Percentiles rank a stretch among this genome's conserved stretches.
These are phyloP conservation scores for Todus mexicanus DNA, from an alignment of 2,797 vertebrate genomes.

Conservation along the genomic window DNA sequence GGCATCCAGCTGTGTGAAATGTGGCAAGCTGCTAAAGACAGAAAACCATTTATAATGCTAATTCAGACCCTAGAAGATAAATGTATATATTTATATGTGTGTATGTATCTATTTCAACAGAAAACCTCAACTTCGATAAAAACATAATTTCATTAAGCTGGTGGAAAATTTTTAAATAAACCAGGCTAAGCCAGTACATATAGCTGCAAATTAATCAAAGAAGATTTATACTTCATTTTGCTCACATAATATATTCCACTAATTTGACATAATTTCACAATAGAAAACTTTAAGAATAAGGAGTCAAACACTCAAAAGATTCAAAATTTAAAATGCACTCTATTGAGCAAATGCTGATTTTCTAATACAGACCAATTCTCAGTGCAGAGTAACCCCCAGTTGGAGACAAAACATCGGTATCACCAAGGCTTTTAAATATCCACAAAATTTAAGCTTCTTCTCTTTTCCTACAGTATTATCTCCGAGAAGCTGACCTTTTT, in stretches of 20 bases:
- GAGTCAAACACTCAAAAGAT: not conserved
- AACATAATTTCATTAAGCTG: not conserved
- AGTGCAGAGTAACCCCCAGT: not conserved
- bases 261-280: not conserved
- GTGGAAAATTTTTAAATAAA: not conserved
- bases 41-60: not conserved
- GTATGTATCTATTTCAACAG: not conserved
- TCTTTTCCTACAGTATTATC: not conserved
- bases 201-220: not conserved
- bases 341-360: not conserved
- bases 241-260: not conserved
- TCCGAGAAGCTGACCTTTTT: not conserved
- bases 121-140: not conserved
- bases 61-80: not conserved
- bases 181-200: not conserved
- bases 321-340: not conserved
- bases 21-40: not conserved
- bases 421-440: not conserved
- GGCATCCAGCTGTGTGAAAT: not conserved
- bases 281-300: not conserved
- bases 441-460: not conserved
- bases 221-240: not conserved
- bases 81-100: accelerated
- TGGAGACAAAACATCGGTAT: not conserved
- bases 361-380: not conserved